These are phyloP conservation scores for Tor tambroides DNA, from an alignment of 2,113 vertebrate genomes.

Conservation along the genomic window DNA sequence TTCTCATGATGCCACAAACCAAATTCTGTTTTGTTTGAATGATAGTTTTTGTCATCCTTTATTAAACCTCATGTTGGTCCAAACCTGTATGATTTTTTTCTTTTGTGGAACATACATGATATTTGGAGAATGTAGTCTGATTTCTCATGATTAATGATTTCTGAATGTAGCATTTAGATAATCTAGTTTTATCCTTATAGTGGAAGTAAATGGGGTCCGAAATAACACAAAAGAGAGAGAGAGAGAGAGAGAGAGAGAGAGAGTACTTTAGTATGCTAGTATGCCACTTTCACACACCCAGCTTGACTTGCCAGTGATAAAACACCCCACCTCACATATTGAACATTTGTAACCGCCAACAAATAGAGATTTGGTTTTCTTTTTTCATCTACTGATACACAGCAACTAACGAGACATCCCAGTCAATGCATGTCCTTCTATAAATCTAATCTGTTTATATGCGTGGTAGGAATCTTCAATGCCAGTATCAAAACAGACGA, in stretches of 20 bases:
- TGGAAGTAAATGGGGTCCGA: neutral
- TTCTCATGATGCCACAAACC: too few relatives aligned
- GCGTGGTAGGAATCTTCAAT: neutral
- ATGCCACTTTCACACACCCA: neutral
- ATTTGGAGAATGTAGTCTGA: too few relatives aligned
- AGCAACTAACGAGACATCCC: constrained; percentile 11
- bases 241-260: neutral
- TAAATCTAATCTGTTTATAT: neutral
- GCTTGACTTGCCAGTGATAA: neutral
- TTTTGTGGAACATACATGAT: too few relatives aligned
- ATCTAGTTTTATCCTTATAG: neutral
- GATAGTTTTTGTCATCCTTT: too few relatives aligned
- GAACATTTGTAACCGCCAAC: neutral
- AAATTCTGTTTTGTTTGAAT: too few relatives aligned
- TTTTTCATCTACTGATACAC: constrained; percentile 8
- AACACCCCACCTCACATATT: constrained; percentile 9
- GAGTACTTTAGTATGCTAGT: neutral
- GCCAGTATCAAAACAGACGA: neutral
- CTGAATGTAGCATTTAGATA: too few relatives aligned
- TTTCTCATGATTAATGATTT: too few relatives aligned
- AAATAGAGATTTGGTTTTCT: constrained; percentile 15
- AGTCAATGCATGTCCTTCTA: neutral
- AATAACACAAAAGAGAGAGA: neutral
- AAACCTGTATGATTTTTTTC: too few relatives aligned
- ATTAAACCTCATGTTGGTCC: too few relatives aligned